A percentile compares a stretch with the other conserved stretches of the same genome.
These are phyloP conservation scores for Champsocephalus gunnari DNA, from an alignment of 2,797 vertebrate genomes.

Conservation along the genomic window DNA sequence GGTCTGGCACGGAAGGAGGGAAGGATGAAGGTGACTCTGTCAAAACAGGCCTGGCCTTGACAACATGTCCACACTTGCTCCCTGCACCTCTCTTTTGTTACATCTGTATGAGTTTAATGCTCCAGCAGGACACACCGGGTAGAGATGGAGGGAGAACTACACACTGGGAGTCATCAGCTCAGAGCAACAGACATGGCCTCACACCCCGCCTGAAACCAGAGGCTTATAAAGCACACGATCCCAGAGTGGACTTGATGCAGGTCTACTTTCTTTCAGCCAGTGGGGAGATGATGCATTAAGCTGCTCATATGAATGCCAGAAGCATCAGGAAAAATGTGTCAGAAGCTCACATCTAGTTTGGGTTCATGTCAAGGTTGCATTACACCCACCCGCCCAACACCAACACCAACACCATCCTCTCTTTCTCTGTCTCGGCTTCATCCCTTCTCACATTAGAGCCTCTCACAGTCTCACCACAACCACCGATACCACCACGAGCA, in stretches of 20 bases:
- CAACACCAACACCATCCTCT: conserved; percentile 53
- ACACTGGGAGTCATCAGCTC: conserved; percentile 47
- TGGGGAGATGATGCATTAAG: conserved; percentile 63
- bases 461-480: conserved; percentile 75
- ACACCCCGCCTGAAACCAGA: conserved; percentile 53
- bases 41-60: conserved; percentile 36
- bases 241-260: conserved; percentile 61
- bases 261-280: conserved; percentile 49
- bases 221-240: conserved; percentile 44
- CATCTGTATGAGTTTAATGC: conserved; percentile 37
- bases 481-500: conserved; percentile 73
- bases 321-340: conserved; percentile 68
- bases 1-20: conserved; percentile 54
- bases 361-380: conserved; percentile 81
- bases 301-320: conserved; percentile 71
- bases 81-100: conserved; percentile 35
- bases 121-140: conserved; percentile 31
- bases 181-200: conserved; percentile 53
- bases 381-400: conserved; percentile 60
- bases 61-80: conserved; percentile 36
- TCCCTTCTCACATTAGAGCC: conserved; percentile 84
- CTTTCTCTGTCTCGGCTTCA: conserved; percentile 61
- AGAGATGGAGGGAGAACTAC: conserved; percentile 38
- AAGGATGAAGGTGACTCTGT: conserved; percentile 47
- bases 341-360: conserved; percentile 72